Evolutionary conservation across 2,888 invertebrate genomes (phyloP).

Genomic region (Phyto melanocephala): DNA sequence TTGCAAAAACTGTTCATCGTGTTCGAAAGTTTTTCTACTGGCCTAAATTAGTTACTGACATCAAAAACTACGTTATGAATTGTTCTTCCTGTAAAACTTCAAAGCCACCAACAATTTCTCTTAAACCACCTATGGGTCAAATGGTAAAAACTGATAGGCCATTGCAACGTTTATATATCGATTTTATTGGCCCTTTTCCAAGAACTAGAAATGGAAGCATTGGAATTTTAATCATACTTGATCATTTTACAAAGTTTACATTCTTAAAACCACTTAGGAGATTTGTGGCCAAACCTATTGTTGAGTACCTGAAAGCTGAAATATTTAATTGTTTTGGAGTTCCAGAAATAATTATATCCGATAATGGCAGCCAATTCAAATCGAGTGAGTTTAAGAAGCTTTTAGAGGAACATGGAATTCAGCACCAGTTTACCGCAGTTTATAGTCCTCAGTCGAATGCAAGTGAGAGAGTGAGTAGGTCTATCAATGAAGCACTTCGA

Average conservation of each 20-base stretch:
- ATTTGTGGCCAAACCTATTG: neutral
- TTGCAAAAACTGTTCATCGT: neutral
- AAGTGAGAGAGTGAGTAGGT: neutral
- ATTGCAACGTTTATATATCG: no score
- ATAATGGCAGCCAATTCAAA: neutral
- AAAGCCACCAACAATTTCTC: no score
- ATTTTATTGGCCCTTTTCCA: no score
- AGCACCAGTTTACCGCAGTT: neutral
- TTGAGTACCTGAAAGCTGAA: neutral
- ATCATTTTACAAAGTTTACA: neutral
- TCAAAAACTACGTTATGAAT: neutral
- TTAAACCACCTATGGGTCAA: no score
- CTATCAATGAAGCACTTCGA: neutral
- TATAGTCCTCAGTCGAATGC: conserved; percentile 2
- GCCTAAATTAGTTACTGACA: neutral
- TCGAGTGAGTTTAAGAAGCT: neutral
- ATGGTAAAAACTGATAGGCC: no score
- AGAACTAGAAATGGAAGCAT: no score
- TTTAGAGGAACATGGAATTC: neutral
- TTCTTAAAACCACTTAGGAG: neutral
- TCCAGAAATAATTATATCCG: neutral
- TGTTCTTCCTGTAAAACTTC: neutral
- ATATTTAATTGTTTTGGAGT: neutral
- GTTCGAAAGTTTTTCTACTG: conserved; percentile 2
- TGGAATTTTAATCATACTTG: no score